Percentiles rank a stretch among this genome's conserved stretches.
Conservation (phyloP, 2,113 vertebrate genomes). For the Thryonomys swinderianus region DNA sequence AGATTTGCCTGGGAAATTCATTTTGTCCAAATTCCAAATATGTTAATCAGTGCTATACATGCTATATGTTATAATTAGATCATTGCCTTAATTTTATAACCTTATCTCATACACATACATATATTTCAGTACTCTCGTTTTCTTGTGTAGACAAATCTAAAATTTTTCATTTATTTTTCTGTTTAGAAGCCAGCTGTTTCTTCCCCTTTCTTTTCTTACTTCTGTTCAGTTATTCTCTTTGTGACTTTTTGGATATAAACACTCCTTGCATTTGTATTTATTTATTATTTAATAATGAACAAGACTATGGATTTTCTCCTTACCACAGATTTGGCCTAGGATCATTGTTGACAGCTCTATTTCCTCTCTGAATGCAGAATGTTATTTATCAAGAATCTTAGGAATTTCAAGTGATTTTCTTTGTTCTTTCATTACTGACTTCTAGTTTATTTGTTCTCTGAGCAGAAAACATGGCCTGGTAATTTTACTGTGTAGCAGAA, state of each 20-base stretch:
- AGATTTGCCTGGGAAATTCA: neutral
- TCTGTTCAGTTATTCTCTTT: neutral
- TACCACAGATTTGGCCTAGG: neutral
- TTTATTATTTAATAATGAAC: neutral
- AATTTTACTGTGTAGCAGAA: neutral
- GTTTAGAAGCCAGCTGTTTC: neutral
- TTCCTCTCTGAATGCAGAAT: constrained; percentile 16
- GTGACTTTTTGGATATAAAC: neutral
- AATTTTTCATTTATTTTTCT: constrained; percentile 14
- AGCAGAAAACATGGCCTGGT: neutral
- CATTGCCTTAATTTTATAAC: neutral
- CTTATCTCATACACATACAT: neutral
- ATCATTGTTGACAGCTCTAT: neutral
- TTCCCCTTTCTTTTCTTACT: constrained; percentile 12
- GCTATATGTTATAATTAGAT: neutral
- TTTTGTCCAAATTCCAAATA: neutral
- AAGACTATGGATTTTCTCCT: neutral
- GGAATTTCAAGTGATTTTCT: constrained; percentile 13
- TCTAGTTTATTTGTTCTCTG: constrained; percentile 11
- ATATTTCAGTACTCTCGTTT: too few relatives aligned
- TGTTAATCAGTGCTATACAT: neutral
- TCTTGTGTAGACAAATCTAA: neutral
- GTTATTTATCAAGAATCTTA: neutral
- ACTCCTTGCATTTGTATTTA: neutral
- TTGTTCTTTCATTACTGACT: neutral